Evolutionary conservation across 2,113 vertebrate genomes (phyloP).

Genomic region (Cryptoleucopteryx plumbea): DNA sequence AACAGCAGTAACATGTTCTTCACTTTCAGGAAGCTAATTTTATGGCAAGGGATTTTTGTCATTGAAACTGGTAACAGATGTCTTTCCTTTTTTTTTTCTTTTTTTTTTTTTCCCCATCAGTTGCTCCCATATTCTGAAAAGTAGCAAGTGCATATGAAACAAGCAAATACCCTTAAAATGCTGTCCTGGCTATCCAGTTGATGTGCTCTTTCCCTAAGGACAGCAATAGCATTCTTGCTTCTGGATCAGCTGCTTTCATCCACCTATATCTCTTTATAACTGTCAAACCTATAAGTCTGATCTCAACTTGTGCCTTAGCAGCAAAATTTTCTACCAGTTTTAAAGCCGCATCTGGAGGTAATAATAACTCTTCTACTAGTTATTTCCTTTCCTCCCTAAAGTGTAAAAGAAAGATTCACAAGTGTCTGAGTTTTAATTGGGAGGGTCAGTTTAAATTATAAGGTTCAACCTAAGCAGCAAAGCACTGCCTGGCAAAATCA

Average conservation of each 20-base stretch:
- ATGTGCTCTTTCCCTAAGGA: neutral
- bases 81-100: neutral
- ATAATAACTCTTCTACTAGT: neutral
- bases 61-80: neutral
- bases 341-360: neutral
- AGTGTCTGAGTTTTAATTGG: neutral
- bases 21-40: conserved; percentile 26
- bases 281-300: neutral
- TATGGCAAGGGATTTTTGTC: conserved; percentile 1
- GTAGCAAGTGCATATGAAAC: neutral
- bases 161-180: neutral
- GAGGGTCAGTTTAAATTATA: neutral
- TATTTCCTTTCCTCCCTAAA: neutral
- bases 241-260: neutral
- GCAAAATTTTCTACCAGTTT: neutral
- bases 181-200: neutral
- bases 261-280: neutral
- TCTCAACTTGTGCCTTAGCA: neutral
- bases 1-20: neutral
- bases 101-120: neutral
- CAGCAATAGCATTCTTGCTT: neutral
- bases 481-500: neutral
- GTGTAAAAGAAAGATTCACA: neutral
- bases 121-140: neutral
- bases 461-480: neutral